These are phyloP conservation scores for Drosophila maculinotata DNA, from an alignment of 2,888 invertebrate species.

Conservation along the genomic window DNA sequence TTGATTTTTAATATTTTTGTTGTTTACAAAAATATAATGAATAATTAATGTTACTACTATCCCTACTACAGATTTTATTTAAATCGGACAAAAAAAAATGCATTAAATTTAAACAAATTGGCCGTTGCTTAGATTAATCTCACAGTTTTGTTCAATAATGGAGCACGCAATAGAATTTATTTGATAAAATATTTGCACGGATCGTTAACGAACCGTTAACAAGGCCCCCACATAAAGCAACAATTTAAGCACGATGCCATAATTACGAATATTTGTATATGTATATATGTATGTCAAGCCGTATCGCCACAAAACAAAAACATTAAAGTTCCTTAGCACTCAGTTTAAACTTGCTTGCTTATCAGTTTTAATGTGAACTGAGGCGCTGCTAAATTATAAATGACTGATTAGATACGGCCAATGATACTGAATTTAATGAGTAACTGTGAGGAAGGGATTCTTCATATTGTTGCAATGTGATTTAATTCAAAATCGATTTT, in stretches of 20 bases:
- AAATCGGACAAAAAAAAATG: too few relatives aligned
- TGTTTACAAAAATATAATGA: too few relatives aligned
- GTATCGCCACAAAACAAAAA: slow-evolving; percentile 28
- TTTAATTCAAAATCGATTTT: slow-evolving; percentile 1
- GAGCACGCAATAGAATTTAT: slow-evolving; percentile 20
- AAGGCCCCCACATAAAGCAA: slow-evolving; percentile 1
- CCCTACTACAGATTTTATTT: too few relatives aligned
- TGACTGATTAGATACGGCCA: slow-evolving; percentile 31
- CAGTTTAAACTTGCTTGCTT: slow-evolving; percentile 10
- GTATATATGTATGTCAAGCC: slow-evolving; percentile 8
- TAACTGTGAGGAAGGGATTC: background rate
- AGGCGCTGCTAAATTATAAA: background rate
- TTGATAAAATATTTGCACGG: slow-evolving; percentile 16
- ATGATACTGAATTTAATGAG: slow-evolving; percentile 3
- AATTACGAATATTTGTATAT: background rate
- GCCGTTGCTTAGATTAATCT: slow-evolving; percentile 22
- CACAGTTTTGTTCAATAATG: background rate
- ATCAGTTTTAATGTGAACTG: slow-evolving; percentile 32
- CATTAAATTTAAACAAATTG: slow-evolving; percentile 15
- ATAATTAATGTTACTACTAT: too few relatives aligned
- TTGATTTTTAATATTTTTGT: too few relatives aligned
- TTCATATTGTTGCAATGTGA: background rate
- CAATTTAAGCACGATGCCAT: background rate
- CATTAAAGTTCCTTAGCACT: slow-evolving; percentile 42
- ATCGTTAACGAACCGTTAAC: slow-evolving; percentile 21